A percentile compares a stretch with the other conserved stretches of the same genome.
phyloP scores from a whole-genome alignment of 2,113 vertebrate genomes.

The Uria lomvia region DNA sequence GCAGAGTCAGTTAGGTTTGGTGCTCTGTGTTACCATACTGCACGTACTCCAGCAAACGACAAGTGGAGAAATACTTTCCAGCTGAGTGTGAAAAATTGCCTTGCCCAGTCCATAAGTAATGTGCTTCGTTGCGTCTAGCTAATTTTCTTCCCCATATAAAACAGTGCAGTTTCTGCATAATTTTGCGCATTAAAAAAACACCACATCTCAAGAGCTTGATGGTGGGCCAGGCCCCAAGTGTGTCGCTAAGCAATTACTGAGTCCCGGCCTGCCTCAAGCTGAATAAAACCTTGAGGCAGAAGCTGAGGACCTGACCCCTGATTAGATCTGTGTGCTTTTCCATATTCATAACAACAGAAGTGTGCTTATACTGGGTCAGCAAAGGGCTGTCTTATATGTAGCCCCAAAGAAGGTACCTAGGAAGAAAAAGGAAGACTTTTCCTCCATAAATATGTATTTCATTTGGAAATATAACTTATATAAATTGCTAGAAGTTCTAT shows the following conservation, averaged over 20 bases:
- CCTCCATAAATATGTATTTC: not conserved
- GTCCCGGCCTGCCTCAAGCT: not conserved
- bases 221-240: conserved; percentile 46
- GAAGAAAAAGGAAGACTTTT: not conserved
- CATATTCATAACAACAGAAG: conserved; percentile 39
- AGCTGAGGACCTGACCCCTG: conserved; percentile 45
- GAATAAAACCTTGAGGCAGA: conserved; percentile 35
- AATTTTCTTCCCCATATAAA: conserved; percentile 36
- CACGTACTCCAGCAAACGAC: not conserved
- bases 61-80: conserved; percentile 46
- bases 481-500: not conserved
- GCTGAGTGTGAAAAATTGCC: conserved; percentile 37
- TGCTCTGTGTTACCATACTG: not conserved
- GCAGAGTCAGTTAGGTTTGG: not conserved
- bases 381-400: not conserved
- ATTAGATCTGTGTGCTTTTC: conserved; percentile 19
- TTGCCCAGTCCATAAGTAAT: not conserved
- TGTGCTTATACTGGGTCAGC: not conserved
- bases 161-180: conserved; percentile 38
- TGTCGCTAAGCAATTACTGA: conserved; percentile 7
- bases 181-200: not conserved
- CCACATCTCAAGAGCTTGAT: not conserved
- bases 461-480: not conserved
- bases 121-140: not conserved
- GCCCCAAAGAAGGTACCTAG: not conserved